Evolutionary conservation across 2,113 vertebrate species (phyloP).

Genomic region (Paraplagusia blochii): DNA sequence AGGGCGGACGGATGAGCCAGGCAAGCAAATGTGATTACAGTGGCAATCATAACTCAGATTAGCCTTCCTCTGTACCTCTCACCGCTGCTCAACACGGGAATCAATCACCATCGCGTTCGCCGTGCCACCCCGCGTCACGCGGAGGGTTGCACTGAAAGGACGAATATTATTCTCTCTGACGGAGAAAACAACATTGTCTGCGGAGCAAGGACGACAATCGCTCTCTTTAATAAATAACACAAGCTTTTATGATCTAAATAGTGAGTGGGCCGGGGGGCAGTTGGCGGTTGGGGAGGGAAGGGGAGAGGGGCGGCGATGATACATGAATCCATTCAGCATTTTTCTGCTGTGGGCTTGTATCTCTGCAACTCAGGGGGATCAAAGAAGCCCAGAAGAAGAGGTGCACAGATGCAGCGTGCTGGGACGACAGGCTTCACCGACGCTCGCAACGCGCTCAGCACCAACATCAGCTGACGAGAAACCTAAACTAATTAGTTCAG

Average conservation of each 20-base stretch:
- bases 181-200: slow-evolving; percentile 59
- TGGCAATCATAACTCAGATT: slow-evolving; percentile 71
- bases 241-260: slow-evolving; percentile 66
- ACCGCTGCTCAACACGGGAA: slow-evolving; percentile 39
- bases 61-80: slow-evolving; percentile 56
- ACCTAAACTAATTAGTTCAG: slow-evolving; percentile 59
- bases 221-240: slow-evolving; percentile 66
- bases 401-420: slow-evolving; percentile 56
- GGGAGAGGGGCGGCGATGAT: slow-evolving; percentile 43
- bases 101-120: slow-evolving; percentile 62
- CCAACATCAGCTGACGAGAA: slow-evolving; percentile 56
- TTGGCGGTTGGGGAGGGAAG: not conserved
- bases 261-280: not conserved
- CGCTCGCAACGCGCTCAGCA: slow-evolving; percentile 58
- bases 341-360: slow-evolving; percentile 61
- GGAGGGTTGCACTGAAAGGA: slow-evolving; percentile 39
- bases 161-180: slow-evolving; percentile 54
- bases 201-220: slow-evolving; percentile 59
- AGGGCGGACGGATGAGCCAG: slow-evolving; percentile 50
- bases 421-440: slow-evolving; percentile 60
- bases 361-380: slow-evolving; percentile 52
- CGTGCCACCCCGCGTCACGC: slow-evolving; percentile 23
- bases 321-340: slow-evolving; percentile 67
- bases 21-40: slow-evolving; percentile 62
- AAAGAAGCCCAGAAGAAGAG: slow-evolving; percentile 67